phyloP scores from a whole-genome alignment of 2,888 invertebrate species.

The Monopis laevigella region DNA sequence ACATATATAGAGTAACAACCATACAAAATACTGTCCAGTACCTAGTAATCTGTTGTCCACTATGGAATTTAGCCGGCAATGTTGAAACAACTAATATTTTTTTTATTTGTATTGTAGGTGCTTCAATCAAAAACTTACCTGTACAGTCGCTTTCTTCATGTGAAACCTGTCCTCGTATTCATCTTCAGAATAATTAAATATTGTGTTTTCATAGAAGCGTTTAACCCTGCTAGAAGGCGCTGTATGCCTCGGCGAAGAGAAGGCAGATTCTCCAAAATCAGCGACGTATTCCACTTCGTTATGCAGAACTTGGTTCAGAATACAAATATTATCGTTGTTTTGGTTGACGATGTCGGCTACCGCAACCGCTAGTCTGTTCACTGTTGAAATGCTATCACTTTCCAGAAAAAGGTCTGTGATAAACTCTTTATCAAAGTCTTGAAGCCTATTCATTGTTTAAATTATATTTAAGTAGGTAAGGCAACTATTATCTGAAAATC shows the following conservation, averaged over 20 bases:
- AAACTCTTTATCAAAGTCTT: conserved; percentile 42
- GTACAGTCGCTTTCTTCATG: conserved; percentile 42
- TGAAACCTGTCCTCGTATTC: conserved; percentile 40
- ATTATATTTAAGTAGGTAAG: no score
- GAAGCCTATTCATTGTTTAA: conserved; percentile 16
- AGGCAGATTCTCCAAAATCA: conserved; percentile 15
- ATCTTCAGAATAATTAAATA: conserved; percentile 34
- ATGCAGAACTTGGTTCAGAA: conserved; percentile 28
- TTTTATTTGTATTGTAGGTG: not conserved
- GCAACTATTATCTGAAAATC: no score
- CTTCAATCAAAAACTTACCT: conserved; percentile 28
- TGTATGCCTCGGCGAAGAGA: not conserved
- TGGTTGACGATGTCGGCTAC: conserved; percentile 43
- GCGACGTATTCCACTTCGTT: conserved; percentile 24
- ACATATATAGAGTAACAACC: no score
- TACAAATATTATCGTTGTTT: conserved; percentile 39
- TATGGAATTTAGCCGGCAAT: no score
- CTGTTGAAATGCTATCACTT: conserved; percentile 35
- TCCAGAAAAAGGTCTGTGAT: conserved; percentile 47
- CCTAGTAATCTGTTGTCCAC: no score
- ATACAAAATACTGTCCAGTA: no score
- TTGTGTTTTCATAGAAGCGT: conserved; percentile 35
- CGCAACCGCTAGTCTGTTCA: conserved; percentile 44
- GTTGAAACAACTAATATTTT: no score
- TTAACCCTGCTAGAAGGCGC: conserved; percentile 18